Conservation (phyloP, 1,140 invertebrate genomes). For the Papilio glaucus region DNA sequence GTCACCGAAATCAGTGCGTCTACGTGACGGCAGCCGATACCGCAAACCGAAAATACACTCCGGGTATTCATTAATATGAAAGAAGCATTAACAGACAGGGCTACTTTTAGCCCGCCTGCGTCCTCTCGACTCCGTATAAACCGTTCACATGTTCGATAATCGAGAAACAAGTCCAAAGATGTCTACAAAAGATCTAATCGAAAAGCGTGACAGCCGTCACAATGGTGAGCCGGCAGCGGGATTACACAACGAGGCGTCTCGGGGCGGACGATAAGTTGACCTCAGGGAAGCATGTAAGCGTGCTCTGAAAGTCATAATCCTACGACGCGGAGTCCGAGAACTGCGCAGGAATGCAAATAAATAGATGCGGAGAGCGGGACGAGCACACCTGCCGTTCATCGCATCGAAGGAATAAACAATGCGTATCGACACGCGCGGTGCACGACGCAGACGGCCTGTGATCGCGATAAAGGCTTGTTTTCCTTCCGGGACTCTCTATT, state of each 20-base stretch:
- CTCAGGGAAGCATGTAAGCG: conserved; percentile 58
- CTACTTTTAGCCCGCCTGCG: conserved; percentile 19
- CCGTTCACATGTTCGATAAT: conserved; percentile 19
- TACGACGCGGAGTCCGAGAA: conserved; percentile 66
- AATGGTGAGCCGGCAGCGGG: conserved; percentile 53
- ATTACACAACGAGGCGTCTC: conserved; percentile 63
- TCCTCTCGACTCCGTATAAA: conserved; percentile 6
- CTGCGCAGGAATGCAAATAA: conserved; percentile 77
- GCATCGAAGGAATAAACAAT: conserved; percentile 75
- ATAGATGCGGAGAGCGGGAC: conserved; percentile 75
- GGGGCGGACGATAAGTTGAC: conserved; percentile 70
- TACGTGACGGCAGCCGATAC: conserved; percentile 51
- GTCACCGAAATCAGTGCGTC: conserved; percentile 51
- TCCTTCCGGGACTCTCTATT: conserved; percentile 54
- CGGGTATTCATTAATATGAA: conserved; percentile 39
- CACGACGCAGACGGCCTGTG: conserved; percentile 52
- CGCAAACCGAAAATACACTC: conserved; percentile 45
- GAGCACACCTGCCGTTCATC: conserved; percentile 74
- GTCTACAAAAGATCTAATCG: conserved; percentile 51
- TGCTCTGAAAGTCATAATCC: conserved; percentile 67
- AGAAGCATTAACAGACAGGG: conserved; percentile 33
- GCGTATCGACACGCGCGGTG: conserved; percentile 59
- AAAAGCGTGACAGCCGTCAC: conserved; percentile 56
- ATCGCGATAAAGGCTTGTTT: conserved; percentile 47
- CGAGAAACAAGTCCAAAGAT: conserved; percentile 27